Conservation (phyloP, 2,797 vertebrate genomes). For the Notoglanidium macrostoma region DNA sequence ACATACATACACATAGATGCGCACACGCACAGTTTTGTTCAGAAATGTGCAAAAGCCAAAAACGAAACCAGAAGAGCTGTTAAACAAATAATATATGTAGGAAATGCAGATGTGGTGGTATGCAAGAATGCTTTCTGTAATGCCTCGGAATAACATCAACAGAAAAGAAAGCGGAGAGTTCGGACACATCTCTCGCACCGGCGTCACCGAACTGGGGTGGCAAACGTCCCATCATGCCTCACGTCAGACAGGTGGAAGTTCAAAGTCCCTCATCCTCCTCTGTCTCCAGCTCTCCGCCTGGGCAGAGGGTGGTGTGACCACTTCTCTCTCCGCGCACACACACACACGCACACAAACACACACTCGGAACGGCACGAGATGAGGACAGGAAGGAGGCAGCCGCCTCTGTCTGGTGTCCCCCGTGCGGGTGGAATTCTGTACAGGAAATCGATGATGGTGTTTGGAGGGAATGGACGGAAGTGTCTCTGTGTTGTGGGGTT, state of each 20-base stretch:
- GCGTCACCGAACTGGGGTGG: conserved; percentile 53
- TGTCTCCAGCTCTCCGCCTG: conserved; percentile 38
- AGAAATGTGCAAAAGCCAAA: conserved; percentile 65
- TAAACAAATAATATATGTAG: conserved; percentile 65
- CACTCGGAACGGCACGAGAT: not conserved
- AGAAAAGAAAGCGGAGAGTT: not conserved
- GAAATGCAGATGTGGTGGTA: conserved; percentile 70
- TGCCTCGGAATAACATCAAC: conserved; percentile 52
- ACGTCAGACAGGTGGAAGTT: not conserved
- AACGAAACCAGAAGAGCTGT: conserved; percentile 50
- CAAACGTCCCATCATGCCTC: conserved; percentile 35
- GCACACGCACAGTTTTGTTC: conserved; percentile 6
- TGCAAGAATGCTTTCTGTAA: conserved; percentile 60
- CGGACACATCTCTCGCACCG: conserved; percentile 44
- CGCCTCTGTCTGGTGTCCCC: not conserved
- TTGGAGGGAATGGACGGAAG: not conserved
- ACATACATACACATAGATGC: not conserved
- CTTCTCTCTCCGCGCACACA: conserved; percentile 49
- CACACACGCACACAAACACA: no score
- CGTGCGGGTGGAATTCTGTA: not conserved
- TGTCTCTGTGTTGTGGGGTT: conserved; percentile 69
- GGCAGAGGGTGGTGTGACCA: conserved; percentile 59
- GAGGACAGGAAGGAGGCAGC: not conserved
- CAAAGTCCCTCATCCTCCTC: conserved; percentile 3
- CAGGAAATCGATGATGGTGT: not conserved